Evolutionary conservation across 1,140 invertebrate genomes (phyloP).

Genomic region (Lepidurus packardi): DNA sequence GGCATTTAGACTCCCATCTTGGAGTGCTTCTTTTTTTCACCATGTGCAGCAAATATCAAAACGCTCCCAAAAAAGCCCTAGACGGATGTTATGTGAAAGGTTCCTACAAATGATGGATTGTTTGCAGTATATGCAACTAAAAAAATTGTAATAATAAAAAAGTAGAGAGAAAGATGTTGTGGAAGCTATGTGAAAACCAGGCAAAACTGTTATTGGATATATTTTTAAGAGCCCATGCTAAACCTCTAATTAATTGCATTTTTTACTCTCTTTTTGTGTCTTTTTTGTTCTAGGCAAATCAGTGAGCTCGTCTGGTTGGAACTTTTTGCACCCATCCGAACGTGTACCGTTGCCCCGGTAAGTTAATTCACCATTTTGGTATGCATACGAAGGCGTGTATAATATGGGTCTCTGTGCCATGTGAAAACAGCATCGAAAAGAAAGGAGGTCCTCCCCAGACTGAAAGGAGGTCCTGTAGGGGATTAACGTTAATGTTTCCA

Average conservation of each 20-base stretch:
- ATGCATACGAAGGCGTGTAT: constrained; percentile 4
- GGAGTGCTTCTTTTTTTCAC: background rate
- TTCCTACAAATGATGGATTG: background rate
- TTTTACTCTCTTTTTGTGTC: background rate
- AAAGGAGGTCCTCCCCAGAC: background rate
- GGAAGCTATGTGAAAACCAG: background rate
- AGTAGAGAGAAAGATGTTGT: background rate
- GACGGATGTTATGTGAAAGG: background rate
- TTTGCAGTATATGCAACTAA: background rate
- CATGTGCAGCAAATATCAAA: background rate
- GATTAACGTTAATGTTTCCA: constrained; percentile 15
- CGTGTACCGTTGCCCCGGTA: constrained; percentile 2
- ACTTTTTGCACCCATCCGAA: constrained; percentile 12
- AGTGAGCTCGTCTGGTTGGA: constrained; percentile 2
- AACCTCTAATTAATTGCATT: background rate
- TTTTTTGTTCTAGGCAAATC: background rate
- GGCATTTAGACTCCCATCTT: background rate
- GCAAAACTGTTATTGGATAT: background rate
- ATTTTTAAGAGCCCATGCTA: background rate
- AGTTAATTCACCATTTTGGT: background rate
- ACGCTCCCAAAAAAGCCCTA: background rate
- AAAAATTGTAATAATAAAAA: background rate
- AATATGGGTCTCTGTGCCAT: background rate
- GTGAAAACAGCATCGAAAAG: background rate
- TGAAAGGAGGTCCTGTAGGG: background rate